These are phyloP conservation scores for Elephantulus edwardii DNA, from an alignment of 2,113 vertebrate genomes.

Conservation along the genomic window DNA sequence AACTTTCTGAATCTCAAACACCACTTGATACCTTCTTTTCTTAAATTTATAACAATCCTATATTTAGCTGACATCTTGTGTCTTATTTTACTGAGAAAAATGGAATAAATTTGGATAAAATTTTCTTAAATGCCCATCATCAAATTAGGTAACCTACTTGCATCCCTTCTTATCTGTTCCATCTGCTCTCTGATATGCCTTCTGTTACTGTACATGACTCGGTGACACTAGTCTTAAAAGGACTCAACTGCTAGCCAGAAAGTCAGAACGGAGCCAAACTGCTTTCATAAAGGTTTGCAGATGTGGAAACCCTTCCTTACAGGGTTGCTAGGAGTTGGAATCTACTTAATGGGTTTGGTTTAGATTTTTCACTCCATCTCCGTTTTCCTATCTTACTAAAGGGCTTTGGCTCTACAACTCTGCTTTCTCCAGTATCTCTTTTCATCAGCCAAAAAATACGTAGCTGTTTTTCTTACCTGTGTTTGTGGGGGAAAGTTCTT, in stretches of 20 bases:
- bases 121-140: background rate
- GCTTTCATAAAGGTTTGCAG: too few species aligned
- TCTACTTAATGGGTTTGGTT: too few species aligned
- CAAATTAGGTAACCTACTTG: background rate
- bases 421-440: background rate
- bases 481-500: background rate
- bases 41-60: background rate
- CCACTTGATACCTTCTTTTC: background rate
- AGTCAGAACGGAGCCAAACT: too few species aligned
- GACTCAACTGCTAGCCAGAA: too few species aligned
- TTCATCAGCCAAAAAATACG: background rate
- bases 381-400: background rate
- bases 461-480: background rate
- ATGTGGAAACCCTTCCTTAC: too few species aligned
- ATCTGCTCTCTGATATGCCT: background rate
- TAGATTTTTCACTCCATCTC: too few species aligned
- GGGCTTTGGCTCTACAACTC: background rate
- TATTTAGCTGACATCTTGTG: background rate
- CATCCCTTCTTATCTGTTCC: accelerated
- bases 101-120: background rate
- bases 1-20: background rate
- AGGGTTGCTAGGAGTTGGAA: too few species aligned
- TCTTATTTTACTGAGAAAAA: background rate
- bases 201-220: background rate
- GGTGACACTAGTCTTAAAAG: too few species aligned